Evolutionary conservation across 2,888 invertebrate species (phyloP).

Genomic region (Tortrix viridana): DNA sequence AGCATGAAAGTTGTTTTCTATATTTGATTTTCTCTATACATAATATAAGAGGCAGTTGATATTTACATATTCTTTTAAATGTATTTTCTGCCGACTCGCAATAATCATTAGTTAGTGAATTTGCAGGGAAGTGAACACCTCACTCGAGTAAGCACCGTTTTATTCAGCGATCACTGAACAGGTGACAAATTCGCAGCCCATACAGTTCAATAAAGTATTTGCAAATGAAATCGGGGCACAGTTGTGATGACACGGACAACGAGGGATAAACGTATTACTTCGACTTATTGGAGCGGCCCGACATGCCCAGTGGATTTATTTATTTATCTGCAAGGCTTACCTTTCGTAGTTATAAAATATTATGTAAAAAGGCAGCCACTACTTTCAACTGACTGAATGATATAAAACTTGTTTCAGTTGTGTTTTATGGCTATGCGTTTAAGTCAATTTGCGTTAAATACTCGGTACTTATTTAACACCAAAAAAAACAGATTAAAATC

Average conservation of each 20-base stretch:
- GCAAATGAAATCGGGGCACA: conserved; percentile 22
- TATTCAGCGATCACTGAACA: conserved; percentile 13
- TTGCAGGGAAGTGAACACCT: not conserved
- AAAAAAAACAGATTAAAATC: conserved; percentile 1
- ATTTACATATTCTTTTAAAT: not conserved
- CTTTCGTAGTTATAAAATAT: not conserved
- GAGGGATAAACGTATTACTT: conserved; percentile 51
- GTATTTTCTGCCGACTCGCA: not conserved
- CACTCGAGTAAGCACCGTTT: not conserved
- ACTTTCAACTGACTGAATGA: too few relatives aligned
- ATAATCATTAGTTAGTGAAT: not conserved
- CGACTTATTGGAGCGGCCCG: conserved; percentile 47
- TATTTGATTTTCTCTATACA: too few relatives aligned
- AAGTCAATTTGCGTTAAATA: too few relatives aligned
- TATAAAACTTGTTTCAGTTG: too few relatives aligned
- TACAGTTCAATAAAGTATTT: conserved; percentile 19
- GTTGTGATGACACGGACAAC: conserved; percentile 18
- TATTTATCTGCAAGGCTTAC: not conserved
- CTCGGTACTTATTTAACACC: too few relatives aligned
- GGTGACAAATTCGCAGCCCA: conserved; percentile 2
- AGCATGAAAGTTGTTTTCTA: too few relatives aligned
- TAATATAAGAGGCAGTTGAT: too few relatives aligned
- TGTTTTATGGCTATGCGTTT: too few relatives aligned
- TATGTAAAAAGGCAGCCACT: not conserved
- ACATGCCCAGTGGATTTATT: conserved; percentile 25